Evolutionary conservation across 2,113 vertebrate species (phyloP), one percentile per base, ranked within the genome.

Genomic region (Epinephelus fuscoguttatus): DNA sequence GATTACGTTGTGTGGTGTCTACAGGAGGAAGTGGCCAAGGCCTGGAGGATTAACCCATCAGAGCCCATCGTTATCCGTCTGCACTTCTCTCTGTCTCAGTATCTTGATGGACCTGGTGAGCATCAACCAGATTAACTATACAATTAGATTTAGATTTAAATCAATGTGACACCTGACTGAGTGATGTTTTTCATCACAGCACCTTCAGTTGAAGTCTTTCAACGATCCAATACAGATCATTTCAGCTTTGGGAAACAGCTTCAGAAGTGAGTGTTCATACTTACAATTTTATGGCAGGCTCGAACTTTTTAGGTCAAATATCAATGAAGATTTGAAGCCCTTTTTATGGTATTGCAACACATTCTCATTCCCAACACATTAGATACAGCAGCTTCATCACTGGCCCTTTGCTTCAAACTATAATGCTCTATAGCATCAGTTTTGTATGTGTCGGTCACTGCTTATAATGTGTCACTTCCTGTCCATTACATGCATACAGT

Each of bases 61-160:
- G 97, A 99, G 89, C 96, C 97, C 53, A 96, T 99, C 1, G 80
- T 98, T 47, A 94, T 98, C 61, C 95, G 97, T 61, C 94, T 98
- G 52, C 95, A 96, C 84, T 98, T 99, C 87, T 98, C 97, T 75
- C 94, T 96, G 56, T 98, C 97, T 67, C 97, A 97, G 92, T 98
- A 99, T 88, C 95, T 98, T 45, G 96, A 98, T 94, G 98, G 98
- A 86, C 97, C 97, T 4, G 97, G 98, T 98, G 93, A 97, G 96
- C 61, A 40, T 66, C 66, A 67, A 18, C 55, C 47, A 4, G 33
- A 59, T 19, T 42, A 4, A 40, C 13, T 14, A 3, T 42, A 23
- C 1, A 70, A 30, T 21, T 23, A 6, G 27, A 68, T 14, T 50
- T 2, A 21, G 6, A 37, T 37, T 11, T 23, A 40, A 55, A 1